Base-by-base conservation (phyloP, 2,113 vertebrate species). In the Rattus norvegicus region DNA sequence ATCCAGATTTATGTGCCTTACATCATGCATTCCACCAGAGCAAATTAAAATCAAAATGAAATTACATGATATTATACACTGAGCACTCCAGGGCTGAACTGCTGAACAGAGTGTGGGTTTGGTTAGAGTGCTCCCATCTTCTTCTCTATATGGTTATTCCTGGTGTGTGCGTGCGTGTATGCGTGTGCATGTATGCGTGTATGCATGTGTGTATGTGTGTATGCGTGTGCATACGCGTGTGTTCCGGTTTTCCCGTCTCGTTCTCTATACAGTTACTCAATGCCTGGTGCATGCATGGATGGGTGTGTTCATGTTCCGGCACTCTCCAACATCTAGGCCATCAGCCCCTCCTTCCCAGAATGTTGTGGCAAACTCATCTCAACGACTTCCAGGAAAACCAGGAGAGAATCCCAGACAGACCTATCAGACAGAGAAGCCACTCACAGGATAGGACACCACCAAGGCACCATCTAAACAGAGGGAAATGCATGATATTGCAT, bases 1-100 rank as follows among this genome's bases (percentile, higher is more conserved):
- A 96, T 95, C 95, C 97, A 96, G 95, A 95, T 97, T 96, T 96
- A 96, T 70, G 83, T 81, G 65, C 90, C 97, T 97, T 67, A 93
- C 80, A 90, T 95, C 97, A 63, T 85, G 63, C 1, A 79, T 81
- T 80, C 28, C 65, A 24, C 93, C 91, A 92, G 6, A 88, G 81
- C 94, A 96, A 97, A 97, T 95, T 88, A 84, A 95, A 95, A 94
- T 94, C 90, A 91, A 93, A 91, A 86, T 3, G 59, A 88, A 87
- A 95, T 69, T n/a, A 81, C 0, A 87, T 52, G 89, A 73, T 73
- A 89, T 43, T 89, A 59, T 59, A 75, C 6, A 39, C 84, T 17
- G 65, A 39, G 47, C 1, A 22, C 1, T 5, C 59, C 19, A 36
- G 33, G 19, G 16, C 22, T 43, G 28, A 33, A 65, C 87, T 2